Base-by-base conservation (phyloP, 2,797 vertebrate genomes). In the Spea hammondii region DNA sequence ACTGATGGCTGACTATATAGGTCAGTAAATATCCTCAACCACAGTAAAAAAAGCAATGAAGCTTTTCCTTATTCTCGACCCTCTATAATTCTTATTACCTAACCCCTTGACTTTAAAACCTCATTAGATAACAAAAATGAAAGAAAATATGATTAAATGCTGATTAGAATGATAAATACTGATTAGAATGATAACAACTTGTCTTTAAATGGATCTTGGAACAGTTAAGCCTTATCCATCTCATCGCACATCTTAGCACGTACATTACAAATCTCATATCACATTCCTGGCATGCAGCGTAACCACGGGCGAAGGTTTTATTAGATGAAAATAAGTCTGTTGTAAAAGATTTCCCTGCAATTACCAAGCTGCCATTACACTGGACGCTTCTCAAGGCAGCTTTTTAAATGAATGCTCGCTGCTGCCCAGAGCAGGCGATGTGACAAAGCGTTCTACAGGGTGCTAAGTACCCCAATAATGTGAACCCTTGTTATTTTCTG, bases 301-400 rank as follows among this genome's bases (percentile, higher is more conserved):
- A 90, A 83, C 84, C 87, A 87, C 76, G 59, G 67, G 83, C 83
- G 87, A 88, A 91, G 86, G 87, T 86, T 91, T 91, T 91, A 92
- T 92, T 90, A 92, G 85, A 88, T 76, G 82, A 90, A 92, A 93
- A 93, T 89, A 91, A 92, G 84, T 82, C 87, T 85, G 84, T 83
- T 87, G 89, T 86, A 91, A 91, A 92, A 93, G 64, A 93, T 90
- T 90, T 91, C 85, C 85, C 88, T 84, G 54, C 85, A 91, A 89
- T 93, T 92, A 89, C 85, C 85, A 82, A 79, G 59, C 74, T 87
- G 85, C 85, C 84, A 87, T 91, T 90, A 90, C 88, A 83, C 83
- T 68, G 84, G 86, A 83, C 85, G 87, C 84, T 88, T 70, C 12
- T 51, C 47, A 65, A 70, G 65, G 50, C 51, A 66, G 47, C 44